Evolutionary conservation across 2,888 invertebrate species (phyloP).

Genomic region (Epinotia demarniana): DNA sequence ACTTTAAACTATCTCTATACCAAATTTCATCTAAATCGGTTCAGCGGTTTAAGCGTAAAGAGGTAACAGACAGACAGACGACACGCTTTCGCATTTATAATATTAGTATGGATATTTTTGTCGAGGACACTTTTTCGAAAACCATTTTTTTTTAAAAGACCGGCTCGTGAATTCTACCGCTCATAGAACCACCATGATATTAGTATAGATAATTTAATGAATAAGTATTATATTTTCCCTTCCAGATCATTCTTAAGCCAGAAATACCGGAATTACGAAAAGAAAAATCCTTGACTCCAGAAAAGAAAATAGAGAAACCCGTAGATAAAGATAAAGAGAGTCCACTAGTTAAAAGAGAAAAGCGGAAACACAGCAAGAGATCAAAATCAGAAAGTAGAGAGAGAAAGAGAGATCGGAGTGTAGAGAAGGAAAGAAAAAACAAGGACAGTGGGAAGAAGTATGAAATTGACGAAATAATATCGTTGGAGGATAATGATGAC

Average conservation of each 20-base stretch:
- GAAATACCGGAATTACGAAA: conserved; percentile 46
- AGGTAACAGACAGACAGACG: too few species aligned
- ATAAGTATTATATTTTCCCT: neutral
- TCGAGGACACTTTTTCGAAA: too few species aligned
- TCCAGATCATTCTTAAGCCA: conserved; percentile 31
- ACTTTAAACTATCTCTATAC: too few species aligned
- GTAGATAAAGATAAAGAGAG: conserved; percentile 51
- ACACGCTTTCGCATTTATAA: too few species aligned
- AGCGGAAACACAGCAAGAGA: conserved; percentile 63
- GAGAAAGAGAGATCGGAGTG: conserved; percentile 46
- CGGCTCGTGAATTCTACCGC: too few species aligned
- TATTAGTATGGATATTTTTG: too few species aligned
- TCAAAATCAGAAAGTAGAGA: conserved; percentile 66
- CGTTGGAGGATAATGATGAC: conserved; percentile 75
- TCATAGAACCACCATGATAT: too few species aligned
- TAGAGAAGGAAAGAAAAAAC: conserved; percentile 44
- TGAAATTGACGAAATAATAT: conserved; percentile 70
- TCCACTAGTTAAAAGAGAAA: conserved; percentile 56
- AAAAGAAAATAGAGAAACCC: conserved; percentile 50
- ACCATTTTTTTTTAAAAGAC: too few species aligned
- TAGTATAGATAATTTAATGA: too few species aligned
- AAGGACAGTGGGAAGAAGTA: conserved; percentile 52
- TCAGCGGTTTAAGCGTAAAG: neutral
- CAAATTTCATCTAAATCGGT: neutral
- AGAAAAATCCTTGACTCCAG: conserved; percentile 45